Conservation (phyloP, 2,113 vertebrate species). For the Hydrolagus affinis region DNA sequence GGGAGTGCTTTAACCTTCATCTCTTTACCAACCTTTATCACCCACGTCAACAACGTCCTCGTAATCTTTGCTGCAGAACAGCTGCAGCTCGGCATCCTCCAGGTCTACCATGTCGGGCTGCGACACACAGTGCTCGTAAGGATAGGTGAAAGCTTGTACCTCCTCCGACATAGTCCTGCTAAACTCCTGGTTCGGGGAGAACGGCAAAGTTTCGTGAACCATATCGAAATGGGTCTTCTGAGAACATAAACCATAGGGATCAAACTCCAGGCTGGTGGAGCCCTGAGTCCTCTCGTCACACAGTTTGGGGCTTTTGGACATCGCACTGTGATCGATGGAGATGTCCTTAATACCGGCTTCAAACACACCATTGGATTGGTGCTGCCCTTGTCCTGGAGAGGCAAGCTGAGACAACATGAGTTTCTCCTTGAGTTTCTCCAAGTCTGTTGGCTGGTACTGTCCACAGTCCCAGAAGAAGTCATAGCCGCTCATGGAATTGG, state of each 20-base stretch:
- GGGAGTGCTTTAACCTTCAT: no score
- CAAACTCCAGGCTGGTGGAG: constrained; percentile 12
- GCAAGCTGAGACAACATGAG: constrained; percentile 52
- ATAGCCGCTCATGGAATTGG: constrained; percentile 59
- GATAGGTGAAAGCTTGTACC: not conserved
- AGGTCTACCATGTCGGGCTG: constrained; percentile 9
- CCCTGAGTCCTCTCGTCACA: constrained; percentile 19
- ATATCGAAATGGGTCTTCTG: constrained; percentile 20
- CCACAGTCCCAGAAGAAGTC: constrained; percentile 87
- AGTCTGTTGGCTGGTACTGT: constrained; percentile 58
- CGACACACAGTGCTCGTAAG: constrained; percentile 9
- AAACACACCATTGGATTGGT: constrained; percentile 72
- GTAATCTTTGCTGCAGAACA: constrained; percentile 27
- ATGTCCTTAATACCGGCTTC: constrained; percentile 37
- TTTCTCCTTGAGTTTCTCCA: constrained; percentile 69
- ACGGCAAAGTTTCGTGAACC: constrained; percentile 1
- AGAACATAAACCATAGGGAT: constrained; percentile 10
- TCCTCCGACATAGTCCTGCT: constrained; percentile 1
- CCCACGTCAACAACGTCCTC: constrained; percentile 4
- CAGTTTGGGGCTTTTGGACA: not conserved
- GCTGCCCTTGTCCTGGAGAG: constrained; percentile 60
- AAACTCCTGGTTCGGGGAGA: constrained; percentile 12
- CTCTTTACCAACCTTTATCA: not conserved
- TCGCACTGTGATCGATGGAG: not conserved
- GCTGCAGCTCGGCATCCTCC: constrained; percentile 12